phyloP scores from a whole-genome alignment of 2,888 invertebrate genomes.

The Cordilura impudica region DNA sequence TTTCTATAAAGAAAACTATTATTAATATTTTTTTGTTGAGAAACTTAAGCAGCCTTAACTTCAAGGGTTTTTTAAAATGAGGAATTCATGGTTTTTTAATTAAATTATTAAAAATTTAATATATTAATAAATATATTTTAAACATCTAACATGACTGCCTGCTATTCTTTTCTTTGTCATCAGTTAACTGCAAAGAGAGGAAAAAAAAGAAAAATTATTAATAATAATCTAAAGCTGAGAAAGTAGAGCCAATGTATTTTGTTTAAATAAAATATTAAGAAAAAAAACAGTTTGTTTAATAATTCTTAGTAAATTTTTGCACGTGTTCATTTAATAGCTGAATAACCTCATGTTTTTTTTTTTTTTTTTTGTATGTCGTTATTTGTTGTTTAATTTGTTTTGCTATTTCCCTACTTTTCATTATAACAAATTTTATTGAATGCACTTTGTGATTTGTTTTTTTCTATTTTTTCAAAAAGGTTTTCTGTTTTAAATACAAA shows the following conservation, averaged over 20 bases:
- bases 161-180: constrained; percentile 69
- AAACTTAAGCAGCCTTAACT: constrained; percentile 14
- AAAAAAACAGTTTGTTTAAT: no score
- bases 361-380: constrained; percentile 30
- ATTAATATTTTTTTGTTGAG: neutral
- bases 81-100: constrained; percentile 63
- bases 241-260: neutral
- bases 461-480: neutral
- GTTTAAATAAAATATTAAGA: neutral
- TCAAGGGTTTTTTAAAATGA: constrained; percentile 65
- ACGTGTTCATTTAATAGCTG: constrained; percentile 42
- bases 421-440: constrained; percentile 12
- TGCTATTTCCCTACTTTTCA: neutral
- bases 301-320: constrained; percentile 4
- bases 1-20: constrained; percentile 14
- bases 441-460: neutral
- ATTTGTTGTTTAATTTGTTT: neutral
- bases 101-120: constrained; percentile 25
- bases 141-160: constrained; percentile 54
- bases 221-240: constrained; percentile 15
- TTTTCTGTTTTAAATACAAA: no score
- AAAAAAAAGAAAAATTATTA: constrained; percentile 44
- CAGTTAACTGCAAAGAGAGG: constrained; percentile 68
- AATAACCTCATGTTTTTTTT: constrained; percentile 14
- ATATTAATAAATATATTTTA: neutral